Evolutionary conservation across 2,113 vertebrate genomes (phyloP).

Genomic region (Neomonachus schauinslandi): DNA sequence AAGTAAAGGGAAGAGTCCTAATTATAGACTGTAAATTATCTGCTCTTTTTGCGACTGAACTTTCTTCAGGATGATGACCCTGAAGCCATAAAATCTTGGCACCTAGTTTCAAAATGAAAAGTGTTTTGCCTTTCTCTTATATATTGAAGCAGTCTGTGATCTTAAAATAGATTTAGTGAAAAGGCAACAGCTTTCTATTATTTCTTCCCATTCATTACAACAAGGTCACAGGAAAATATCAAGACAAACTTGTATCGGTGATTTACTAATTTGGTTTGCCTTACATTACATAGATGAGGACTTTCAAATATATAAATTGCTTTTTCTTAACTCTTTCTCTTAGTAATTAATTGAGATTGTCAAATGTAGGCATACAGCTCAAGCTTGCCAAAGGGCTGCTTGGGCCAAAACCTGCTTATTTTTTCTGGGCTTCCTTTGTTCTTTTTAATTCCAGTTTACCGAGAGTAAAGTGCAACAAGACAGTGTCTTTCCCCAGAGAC

Average conservation of each 20-base stretch:
- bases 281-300: not conserved
- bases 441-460: constrained; percentile 14
- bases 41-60: not conserved
- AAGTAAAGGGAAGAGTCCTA: not conserved
- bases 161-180: constrained; percentile 53
- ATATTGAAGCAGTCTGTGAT: not conserved
- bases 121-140: constrained; percentile 29
- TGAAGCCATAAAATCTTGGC: not conserved
- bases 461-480: not conserved
- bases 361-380: not conserved
- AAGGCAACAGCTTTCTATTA: not conserved
- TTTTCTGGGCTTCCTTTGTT: not conserved
- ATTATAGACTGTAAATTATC: not conserved
- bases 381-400: not conserved
- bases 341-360: not conserved
- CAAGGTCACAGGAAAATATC: not conserved
- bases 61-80: constrained; percentile 22
- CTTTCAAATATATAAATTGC: not conserved
- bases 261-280: not conserved
- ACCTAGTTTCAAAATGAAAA: constrained; percentile 28
- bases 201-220: not conserved
- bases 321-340: not conserved
- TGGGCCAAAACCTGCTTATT: not conserved
- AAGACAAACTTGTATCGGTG: not conserved
- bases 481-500: not conserved